Conservation (phyloP, 2,888 invertebrate genomes). For the Agrochola macilenta region DNA sequence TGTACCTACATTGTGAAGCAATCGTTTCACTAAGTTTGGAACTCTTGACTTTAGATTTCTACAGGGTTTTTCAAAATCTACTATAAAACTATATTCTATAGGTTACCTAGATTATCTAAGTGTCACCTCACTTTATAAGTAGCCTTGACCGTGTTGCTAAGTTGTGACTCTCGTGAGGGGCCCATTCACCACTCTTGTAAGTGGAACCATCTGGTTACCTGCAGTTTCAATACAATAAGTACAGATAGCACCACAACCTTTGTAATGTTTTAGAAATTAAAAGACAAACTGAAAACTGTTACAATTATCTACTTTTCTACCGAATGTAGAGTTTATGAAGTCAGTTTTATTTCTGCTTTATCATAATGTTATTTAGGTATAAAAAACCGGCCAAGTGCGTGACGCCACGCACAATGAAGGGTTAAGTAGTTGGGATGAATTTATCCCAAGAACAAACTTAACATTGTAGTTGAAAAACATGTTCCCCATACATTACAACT, state of each 20-base stretch:
- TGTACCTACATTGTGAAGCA: neutral
- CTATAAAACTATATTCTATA: neutral
- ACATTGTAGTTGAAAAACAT: too few relatives aligned
- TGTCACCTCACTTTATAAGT: conserved; percentile 6
- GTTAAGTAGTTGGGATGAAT: too few relatives aligned
- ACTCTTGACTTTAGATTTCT: neutral
- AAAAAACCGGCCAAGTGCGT: too few relatives aligned
- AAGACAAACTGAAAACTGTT: conserved; percentile 1
- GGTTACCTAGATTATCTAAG: conserved; percentile 1
- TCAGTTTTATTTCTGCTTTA: neutral
- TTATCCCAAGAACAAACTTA: too few relatives aligned
- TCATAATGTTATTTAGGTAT: too few relatives aligned
- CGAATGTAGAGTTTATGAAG: neutral
- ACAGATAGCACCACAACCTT: neutral
- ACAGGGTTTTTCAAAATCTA: neutral
- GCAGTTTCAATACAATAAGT: neutral
- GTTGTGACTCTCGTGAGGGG: conserved; percentile 45
- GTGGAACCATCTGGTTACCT: neutral
- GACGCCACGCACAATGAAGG: too few relatives aligned
- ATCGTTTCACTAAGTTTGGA: neutral
- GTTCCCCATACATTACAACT: too few relatives aligned
- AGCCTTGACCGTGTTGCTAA: conserved; percentile 73
- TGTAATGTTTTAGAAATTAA: neutral
- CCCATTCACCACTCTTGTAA: conserved; percentile 32
- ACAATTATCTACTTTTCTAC: neutral